phyloP scores from a whole-genome alignment of 2,888 invertebrate species.

The Barypeithes pellucidus region DNA sequence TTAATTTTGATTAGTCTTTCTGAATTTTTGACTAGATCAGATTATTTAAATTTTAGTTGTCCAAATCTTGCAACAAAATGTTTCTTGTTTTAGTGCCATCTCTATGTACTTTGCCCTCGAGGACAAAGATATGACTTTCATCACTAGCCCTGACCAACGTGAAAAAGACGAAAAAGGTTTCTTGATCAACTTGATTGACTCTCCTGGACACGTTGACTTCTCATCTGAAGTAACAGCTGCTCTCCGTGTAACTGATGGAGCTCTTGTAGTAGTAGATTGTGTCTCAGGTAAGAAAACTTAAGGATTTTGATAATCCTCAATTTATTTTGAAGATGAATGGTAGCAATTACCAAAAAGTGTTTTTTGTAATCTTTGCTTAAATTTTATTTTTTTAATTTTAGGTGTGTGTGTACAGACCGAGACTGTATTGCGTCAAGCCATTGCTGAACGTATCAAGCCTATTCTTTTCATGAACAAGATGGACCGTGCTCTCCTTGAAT shows the following conservation, averaged over 20 bases:
- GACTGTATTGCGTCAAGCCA: constrained; percentile 99
- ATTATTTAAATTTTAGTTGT: constrained; percentile 1
- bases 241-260: constrained; percentile 99
- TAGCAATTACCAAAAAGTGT: not conserved
- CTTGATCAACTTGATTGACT: constrained; percentile 99
- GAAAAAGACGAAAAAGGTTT: constrained; percentile 95
- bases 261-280: constrained; percentile 99
- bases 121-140: constrained; percentile 95
- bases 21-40: constrained; percentile 16
- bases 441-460: constrained; percentile 99
- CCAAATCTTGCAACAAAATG: constrained; percentile 1
- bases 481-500: constrained; percentile 98
- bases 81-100: constrained; percentile 84
- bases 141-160: constrained; percentile 91
- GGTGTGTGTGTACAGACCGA: constrained; percentile 99
- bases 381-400: constrained; percentile 64
- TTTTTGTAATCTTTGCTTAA: not conserved
- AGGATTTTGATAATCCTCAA: not conserved
- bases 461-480: constrained; percentile 99
- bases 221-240: constrained; percentile 99
- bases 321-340: too few species aligned
- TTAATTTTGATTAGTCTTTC: constrained; percentile 52
- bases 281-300: constrained; percentile 89
- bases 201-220: constrained; percentile 99
- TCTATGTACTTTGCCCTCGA: constrained; percentile 99